Evolutionary conservation across 2,113 vertebrate species (phyloP), one percentile per base, ranked within the genome.

Genomic region (Embiotoca jacksoni): DNA sequence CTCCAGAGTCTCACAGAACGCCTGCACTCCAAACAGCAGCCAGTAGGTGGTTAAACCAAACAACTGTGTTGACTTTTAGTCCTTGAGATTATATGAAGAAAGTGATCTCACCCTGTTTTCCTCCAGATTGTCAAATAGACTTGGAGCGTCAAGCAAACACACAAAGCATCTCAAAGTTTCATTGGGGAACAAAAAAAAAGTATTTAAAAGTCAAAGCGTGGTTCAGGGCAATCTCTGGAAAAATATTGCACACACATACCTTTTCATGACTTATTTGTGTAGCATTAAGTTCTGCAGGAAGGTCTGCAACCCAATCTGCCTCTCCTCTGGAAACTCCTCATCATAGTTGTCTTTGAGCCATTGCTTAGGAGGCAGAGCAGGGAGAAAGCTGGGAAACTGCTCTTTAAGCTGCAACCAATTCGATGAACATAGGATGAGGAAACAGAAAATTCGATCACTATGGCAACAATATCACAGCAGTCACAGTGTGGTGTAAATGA

Each of bases 251-350:
- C 23, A 67, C 44, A 68, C 53, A 39, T 23, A 95, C 96, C 96
- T 96, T 88, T 95, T 96, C 53, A 96, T 92, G 81, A 97, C 94
- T 83, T 98, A 95, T 92, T 96, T 96, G 88, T 97, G 96, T 79
- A 95, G 95, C 63, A 95, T 94, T 44, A 98, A 84, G 82, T 96
- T 97, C 87, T 97, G 96, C 49, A 97, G 94, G 79, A 98, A 98
- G 0, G 92, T 94, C 80, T 98, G 96, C 36, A 98, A 93, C 57
- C 96, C 96, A 74, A 95, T 35, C 81, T 96, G 96, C 72, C 84
- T 67, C 68, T 70, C 15, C 46, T 79, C 60, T 1, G 84, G 58
- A 69, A 89, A 81, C 37, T 69, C 75, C 8, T 65, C 36, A 0
- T 83, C 60, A 0, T 81, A 83, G 84, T 97, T 98, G 87, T 97